These are phyloP conservation scores for Etia nguti DNA, from an alignment of 2,113 vertebrate genomes.

Conservation along the genomic window DNA sequence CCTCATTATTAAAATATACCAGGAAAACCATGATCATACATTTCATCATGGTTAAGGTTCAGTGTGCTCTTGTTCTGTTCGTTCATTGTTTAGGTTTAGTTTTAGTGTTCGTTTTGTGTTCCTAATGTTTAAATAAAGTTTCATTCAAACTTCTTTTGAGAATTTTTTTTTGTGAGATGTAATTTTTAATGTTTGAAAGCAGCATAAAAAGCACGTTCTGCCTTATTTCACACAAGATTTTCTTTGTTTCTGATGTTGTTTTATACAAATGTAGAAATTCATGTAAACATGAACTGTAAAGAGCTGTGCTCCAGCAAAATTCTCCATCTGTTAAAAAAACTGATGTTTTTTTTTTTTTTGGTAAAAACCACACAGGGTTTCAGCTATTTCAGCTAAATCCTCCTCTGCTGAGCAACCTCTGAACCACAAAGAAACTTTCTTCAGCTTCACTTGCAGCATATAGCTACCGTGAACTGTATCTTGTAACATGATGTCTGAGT, in stretches of 20 bases:
- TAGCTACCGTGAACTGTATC: background rate
- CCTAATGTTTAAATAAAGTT: background rate
- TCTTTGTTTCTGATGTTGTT: background rate
- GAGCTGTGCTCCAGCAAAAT: background rate
- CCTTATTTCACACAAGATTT: background rate
- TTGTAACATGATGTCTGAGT: background rate
- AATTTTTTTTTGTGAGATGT: background rate
- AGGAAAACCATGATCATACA: background rate
- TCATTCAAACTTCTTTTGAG: accelerated
- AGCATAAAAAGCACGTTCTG: background rate
- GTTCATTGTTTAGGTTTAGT: background rate
- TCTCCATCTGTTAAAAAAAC: background rate
- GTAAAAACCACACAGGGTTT: background rate
- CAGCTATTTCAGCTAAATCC: background rate
- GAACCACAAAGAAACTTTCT: background rate
- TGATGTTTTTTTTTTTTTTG: accelerated
- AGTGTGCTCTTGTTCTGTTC: background rate
- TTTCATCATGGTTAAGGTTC: background rate
- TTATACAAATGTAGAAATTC: background rate
- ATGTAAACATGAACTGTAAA: background rate
- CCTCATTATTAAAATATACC: background rate
- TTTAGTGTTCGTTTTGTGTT: background rate
- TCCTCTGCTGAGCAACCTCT: background rate
- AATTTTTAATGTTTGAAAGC: background rate
- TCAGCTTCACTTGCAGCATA: background rate